phyloP scores from a whole-genome alignment of 2,113 vertebrate genomes.

The Poeciliopsis retropinna region DNA sequence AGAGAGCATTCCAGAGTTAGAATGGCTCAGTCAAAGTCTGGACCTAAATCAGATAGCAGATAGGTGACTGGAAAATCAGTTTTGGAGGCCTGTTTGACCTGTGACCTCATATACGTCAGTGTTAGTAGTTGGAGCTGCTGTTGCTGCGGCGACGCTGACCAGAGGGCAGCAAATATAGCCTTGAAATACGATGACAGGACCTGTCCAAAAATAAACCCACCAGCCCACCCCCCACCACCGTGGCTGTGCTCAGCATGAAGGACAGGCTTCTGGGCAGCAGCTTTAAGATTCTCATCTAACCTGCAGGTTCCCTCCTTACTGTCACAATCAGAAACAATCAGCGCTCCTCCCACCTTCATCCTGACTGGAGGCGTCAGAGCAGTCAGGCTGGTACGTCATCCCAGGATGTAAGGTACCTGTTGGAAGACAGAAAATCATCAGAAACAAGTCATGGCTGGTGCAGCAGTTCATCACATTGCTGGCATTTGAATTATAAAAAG shows the following conservation, averaged over 20 bases:
- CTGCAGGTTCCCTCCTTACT: no score
- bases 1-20: neutral
- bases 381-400: conserved; percentile 86
- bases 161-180: neutral
- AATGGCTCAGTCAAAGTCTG: neutral
- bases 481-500: no score
- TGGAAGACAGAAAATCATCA: conserved; percentile 35
- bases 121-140: no score
- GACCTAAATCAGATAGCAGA: neutral
- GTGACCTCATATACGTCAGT: no score
- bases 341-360: conserved; percentile 85
- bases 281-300: no score
- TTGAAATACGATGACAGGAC: conserved; percentile 47
- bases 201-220: conserved; percentile 55
- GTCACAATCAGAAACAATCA: neutral
- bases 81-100: no score
- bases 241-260: neutral
- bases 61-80: no score
- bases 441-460: no score
- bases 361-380: conserved; percentile 94
- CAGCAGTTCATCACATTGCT: neutral
- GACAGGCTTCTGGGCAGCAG: neutral
- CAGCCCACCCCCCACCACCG: no score
- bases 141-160: neutral
- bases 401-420: conserved; percentile 84